Evolutionary conservation across 2,888 invertebrate species (phyloP), one percentile per base, ranked within the genome.

Genomic region (Polymixis lichenea): DNA sequence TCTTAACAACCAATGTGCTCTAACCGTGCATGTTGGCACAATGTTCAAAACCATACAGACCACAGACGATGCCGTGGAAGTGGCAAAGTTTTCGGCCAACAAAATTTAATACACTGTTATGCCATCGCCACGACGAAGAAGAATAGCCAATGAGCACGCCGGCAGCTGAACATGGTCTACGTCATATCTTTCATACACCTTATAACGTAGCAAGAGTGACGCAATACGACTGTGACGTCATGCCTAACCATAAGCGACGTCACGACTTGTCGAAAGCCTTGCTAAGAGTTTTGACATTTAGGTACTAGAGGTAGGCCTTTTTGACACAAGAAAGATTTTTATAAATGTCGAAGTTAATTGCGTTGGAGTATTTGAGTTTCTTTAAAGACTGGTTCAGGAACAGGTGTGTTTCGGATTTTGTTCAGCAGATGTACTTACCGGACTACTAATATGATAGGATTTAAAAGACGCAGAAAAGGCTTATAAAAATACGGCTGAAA

Each of bases 241-340:
- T 13, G 17, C 22, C 25, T 15, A 67, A 70, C 73, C 66, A 73
- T 70, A 19, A 69, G 55, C 81, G 67, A 85, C 82, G 77, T 77
- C 77, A 85, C 62, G 19, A 38, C 55, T 69, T 71, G 32, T 25
- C 53, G 73, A 82, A 65, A 85, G 72, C 67, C 76, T 75, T 61
- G 68, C 51, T 58, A 81, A 83, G 56, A 76, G 53, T 51, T 83
- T 32, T 82, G 82, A 70, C 82, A 82, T 85, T 85, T 84, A n/a
- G n/a, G n/a, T n/a, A 70, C 43, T 22, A 60, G 49, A 67, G 65
- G 32, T 51, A 58, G 71, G 55, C 62, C 25, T 62, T 69, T 72
- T 68, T 58, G 58, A 62, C 19, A 62, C 64, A 43, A 46, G 38
- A 55, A 66, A 68, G 32, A 62, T 15, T 53, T 64, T 78, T 60